Percentiles rank a stretch among this genome's conserved stretches.
phyloP scores from a whole-genome alignment of 2,113 vertebrate genomes.

The Tupaia chinensis region DNA sequence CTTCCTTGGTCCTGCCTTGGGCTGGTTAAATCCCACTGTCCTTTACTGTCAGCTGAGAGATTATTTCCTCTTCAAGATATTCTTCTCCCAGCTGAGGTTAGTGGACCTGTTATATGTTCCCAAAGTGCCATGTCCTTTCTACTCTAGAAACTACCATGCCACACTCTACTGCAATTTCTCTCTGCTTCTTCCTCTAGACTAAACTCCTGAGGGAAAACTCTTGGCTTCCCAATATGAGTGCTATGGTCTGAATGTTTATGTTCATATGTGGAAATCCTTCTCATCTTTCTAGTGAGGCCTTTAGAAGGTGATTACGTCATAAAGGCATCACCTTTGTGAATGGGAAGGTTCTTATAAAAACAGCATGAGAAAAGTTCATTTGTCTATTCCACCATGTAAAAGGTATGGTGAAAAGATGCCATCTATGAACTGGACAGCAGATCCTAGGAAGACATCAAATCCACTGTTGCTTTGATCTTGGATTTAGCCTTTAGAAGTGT shows the following conservation, averaged over 20 bases:
- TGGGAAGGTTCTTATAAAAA: neutral
- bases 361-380: neutral
- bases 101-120: neutral
- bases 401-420: neutral
- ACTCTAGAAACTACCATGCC: neutral
- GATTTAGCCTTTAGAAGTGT: neutral
- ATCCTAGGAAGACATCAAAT: neutral
- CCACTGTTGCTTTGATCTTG: neutral
- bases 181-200: neutral
- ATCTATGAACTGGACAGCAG: neutral
- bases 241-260: neutral
- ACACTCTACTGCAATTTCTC: neutral
- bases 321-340: neutral
- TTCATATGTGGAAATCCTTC: neutral
- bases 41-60: neutral
- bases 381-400: neutral
- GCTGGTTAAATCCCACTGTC: too few species aligned
- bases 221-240: neutral
- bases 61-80: neutral
- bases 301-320: neutral
- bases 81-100: neutral
- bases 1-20: neutral
- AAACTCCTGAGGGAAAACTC: neutral
- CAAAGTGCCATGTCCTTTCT: neutral
- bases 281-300: neutral